A percentile compares a stretch with the other conserved stretches of the same genome.
Conservation (phyloP, 1,140 invertebrate species). For the Orius insidiosus region DNA sequence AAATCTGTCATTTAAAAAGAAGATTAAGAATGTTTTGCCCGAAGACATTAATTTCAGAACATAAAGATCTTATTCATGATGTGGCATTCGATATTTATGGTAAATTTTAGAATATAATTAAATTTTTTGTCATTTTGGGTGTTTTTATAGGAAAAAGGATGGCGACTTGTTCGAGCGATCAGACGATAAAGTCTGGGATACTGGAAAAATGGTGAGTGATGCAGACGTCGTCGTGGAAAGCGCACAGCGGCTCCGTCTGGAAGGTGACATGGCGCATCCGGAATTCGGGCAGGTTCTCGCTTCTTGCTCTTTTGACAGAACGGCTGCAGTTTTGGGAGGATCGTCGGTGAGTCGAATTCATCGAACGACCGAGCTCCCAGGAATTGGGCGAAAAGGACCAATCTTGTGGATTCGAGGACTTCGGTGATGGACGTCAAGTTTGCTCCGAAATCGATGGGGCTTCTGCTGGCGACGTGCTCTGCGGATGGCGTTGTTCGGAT, state of each 20-base stretch:
- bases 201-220: constrained; percentile 44
- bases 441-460: constrained; percentile 83
- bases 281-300: constrained; percentile 94
- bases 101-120: too few species aligned
- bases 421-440: constrained; percentile 92
- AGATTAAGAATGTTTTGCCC: neutral
- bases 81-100: constrained; percentile 92
- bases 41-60: constrained; percentile 36
- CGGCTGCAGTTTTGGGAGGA: constrained; percentile 93
- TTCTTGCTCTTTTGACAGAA: constrained; percentile 94
- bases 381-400: constrained; percentile 85
- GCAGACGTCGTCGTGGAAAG: constrained; percentile 83
- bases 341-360: constrained; percentile 56
- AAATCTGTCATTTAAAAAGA: too few species aligned
- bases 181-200: constrained; percentile 81
- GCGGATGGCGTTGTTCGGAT: constrained; percentile 84
- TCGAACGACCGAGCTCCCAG: constrained; percentile 53
- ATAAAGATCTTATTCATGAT: constrained; percentile 95
- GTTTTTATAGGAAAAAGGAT: constrained; percentile 52
- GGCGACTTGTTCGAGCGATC: constrained; percentile 95
- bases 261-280: constrained; percentile 95
- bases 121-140: too few species aligned
- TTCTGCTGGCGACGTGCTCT: constrained; percentile 79
- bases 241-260: constrained; percentile 94
- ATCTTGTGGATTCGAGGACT: constrained; percentile 78